Evolutionary conservation across 2,888 invertebrate species (phyloP), one percentile per base, ranked within the genome.

Genomic region (Hypsopygia costalis): DNA sequence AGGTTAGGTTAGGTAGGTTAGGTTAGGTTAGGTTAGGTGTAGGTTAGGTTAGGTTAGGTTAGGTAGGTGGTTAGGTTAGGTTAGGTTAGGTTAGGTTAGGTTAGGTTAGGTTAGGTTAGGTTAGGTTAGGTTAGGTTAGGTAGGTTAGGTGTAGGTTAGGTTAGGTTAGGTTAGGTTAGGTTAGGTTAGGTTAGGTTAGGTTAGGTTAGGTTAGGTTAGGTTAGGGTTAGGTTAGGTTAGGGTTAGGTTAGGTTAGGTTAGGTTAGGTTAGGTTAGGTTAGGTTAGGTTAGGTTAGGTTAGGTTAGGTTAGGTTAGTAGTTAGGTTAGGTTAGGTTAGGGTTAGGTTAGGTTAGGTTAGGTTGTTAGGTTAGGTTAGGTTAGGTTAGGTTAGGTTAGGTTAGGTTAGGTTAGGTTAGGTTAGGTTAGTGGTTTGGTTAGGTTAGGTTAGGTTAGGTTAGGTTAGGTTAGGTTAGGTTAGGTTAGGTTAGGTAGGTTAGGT

Each of bases 361-460:
- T 44, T 43, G n/a, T n/a, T n/a, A n/a, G 42, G 47, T 47, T 47
- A 47, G 48, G 48, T 44, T 43, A 38, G 41, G 41, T 46, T 46
- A 46, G 46, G 43, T 41, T 41, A 41, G 35, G 44, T 44, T 44
- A 47, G 43, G 43, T 45, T 44, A 43, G 38, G 47, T 50, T 47
- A 41, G 45, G 45, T 45, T 46, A 44, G 40, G 45, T 50, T 50
- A 50, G 50, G 47, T 47, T 50, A 44, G 43, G 47, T 50, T 50
- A 47, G 46, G 46, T 49, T 49, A 45, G 44, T 44, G 45, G 47
- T 47, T 47, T 45, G 46, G 43, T 47, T 43, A 39, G 40, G 47
- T 46, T 44, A 40, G 40, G 40, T 40, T 43, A 33, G 28, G 40
- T 40, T 35, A 44, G 43, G 41, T 41, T 41, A 38, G 36, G 44